Conservation (phyloP, 2,888 invertebrate species). For the Rutpela maculata region DNA sequence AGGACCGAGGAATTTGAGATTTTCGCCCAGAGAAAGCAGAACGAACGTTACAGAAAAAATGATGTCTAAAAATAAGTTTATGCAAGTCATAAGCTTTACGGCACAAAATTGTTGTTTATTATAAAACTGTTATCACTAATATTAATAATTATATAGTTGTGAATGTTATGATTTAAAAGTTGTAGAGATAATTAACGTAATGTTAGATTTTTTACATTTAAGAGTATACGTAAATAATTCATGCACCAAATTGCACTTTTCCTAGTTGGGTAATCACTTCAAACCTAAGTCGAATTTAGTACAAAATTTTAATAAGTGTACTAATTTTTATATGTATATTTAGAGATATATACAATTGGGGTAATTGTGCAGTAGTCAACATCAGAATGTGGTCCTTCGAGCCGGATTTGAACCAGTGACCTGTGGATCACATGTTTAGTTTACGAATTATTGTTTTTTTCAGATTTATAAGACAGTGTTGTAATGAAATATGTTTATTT, state of each 20-base stretch:
- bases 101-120: neutral
- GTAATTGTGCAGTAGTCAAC: neutral
- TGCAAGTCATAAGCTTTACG: neutral
- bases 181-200: no score
- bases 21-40: neutral
- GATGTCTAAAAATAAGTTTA: neutral
- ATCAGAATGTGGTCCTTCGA: no score
- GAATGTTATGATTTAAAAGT: no score
- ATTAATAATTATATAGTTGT: neutral
- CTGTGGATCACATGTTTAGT: no score
- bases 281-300: neutral
- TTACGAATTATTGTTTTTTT: no score
- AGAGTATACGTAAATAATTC: neutral
- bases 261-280: neutral
- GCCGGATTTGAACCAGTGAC: conserved; percentile 72
- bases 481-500: no score
- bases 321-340: neutral
- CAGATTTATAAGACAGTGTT: no score
- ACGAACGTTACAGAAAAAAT: neutral
- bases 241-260: neutral
- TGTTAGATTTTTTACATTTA: conserved; percentile 4
- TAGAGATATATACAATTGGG: neutral
- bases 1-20: neutral
- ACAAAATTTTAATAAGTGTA: neutral
- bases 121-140: neutral